phyloP scores from a whole-genome alignment of 2,888 invertebrate species.

The Homarus gammarus region DNA sequence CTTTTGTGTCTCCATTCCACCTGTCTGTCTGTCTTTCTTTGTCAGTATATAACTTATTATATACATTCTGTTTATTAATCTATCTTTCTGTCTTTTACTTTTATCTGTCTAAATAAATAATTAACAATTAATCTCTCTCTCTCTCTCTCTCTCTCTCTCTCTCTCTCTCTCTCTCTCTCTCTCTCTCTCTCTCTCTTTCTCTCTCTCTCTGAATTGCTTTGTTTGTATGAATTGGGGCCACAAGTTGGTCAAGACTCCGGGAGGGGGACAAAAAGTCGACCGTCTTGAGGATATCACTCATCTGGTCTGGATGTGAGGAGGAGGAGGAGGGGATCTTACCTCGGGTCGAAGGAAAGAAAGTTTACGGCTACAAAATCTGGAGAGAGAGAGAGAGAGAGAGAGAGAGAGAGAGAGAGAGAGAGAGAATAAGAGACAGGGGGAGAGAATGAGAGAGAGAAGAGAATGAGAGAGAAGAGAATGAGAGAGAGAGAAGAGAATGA shows the following conservation, averaged over 20 bases:
- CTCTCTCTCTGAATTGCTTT: background rate
- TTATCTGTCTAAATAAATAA: too few species aligned
- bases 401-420: background rate
- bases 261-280: background rate
- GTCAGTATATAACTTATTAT: too few species aligned
- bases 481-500: background rate
- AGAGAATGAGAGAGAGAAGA: background rate
- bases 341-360: background rate
- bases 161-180: background rate
- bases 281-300: background rate
- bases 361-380: background rate
- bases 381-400: background rate
- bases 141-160: background rate
- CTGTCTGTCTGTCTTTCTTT: too few species aligned
- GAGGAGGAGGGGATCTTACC: background rate
- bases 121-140: slow-evolving; percentile 8
- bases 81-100: background rate
- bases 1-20: too few species aligned
- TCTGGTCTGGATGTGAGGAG: background rate
- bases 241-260: background rate
- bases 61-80: background rate
- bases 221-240: background rate
- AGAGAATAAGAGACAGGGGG: background rate
- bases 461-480: background rate
- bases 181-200: background rate